Evolutionary conservation across 1,140 invertebrate species (phyloP).

Genomic region (Microvelia longipes): DNA sequence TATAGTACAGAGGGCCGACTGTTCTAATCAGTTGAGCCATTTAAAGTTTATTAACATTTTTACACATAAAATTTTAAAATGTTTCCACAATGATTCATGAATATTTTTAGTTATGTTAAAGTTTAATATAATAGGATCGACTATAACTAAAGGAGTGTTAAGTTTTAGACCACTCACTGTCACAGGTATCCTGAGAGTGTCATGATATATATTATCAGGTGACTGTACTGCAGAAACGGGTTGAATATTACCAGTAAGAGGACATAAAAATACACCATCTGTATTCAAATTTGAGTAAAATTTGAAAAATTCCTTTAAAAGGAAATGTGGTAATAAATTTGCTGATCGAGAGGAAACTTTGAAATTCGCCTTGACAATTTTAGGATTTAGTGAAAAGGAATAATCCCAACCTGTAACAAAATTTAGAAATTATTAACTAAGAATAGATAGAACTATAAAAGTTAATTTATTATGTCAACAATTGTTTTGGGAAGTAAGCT

Average conservation of each 20-base stretch:
- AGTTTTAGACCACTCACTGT: not conserved
- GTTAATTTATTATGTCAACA: too few species aligned
- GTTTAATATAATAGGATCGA: not conserved
- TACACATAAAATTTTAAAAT: not conserved
- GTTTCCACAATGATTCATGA: not conserved
- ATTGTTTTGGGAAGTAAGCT: too few species aligned
- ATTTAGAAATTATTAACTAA: too few species aligned
- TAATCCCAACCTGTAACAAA: not conserved
- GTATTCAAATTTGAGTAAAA: not conserved
- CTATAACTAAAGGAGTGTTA: not conserved
- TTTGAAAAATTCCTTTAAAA: not conserved
- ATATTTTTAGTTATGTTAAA: not conserved
- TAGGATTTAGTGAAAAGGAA: not conserved
- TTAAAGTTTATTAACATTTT: not conserved
- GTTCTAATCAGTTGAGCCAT: not conserved
- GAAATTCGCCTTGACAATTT: not conserved
- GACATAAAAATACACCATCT: not conserved
- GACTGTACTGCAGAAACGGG: too few species aligned
- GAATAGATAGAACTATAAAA: too few species aligned
- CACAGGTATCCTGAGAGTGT: not conserved
- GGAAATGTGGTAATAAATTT: not conserved
- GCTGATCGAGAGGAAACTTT: not conserved
- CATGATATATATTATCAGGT: not conserved
- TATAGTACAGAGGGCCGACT: too few species aligned
- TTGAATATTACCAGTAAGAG: not conserved